These are phyloP conservation scores for Hirtodrosophila alboralis DNA, from an alignment of 2,888 invertebrate genomes.

Conservation along the genomic window DNA sequence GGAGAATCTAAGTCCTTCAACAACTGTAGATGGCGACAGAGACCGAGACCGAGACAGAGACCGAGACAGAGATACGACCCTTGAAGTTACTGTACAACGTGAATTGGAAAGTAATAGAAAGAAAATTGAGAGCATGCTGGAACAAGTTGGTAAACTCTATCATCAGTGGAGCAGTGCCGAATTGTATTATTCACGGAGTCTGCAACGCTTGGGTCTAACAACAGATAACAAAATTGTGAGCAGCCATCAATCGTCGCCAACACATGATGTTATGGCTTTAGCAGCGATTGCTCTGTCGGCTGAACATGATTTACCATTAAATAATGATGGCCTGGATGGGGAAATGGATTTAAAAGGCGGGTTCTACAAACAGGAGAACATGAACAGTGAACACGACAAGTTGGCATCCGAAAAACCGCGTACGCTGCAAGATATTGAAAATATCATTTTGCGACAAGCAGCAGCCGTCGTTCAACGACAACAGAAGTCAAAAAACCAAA, in stretches of 20 bases:
- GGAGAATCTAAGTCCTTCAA: conserved; percentile 33
- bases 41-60: too few relatives aligned
- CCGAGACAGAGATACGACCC: conserved; percentile 11
- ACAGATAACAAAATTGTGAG: conserved; percentile 16
- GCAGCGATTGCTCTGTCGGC: conserved; percentile 74
- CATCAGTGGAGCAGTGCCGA: conserved; percentile 72
- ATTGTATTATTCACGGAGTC: conserved; percentile 68
- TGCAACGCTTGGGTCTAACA: conserved; percentile 61
- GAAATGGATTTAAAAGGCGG: background rate
- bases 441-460: conserved; percentile 61
- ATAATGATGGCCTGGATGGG: conserved; percentile 1
- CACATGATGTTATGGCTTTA: conserved; percentile 61
- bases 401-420: conserved; percentile 14
- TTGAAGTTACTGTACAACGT: conserved; percentile 52
- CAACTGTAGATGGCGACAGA: background rate
- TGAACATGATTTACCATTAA: conserved; percentile 35
- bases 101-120: conserved; percentile 48
- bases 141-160: conserved; percentile 55
- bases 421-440: conserved; percentile 63
- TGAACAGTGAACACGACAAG: background rate
- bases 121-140: conserved; percentile 50
- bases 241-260: conserved; percentile 20
- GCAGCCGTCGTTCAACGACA: conserved; percentile 16
- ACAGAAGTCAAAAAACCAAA: background rate
- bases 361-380: conserved; percentile 20